Conservation (phyloP, 2,113 vertebrate genomes). For the Crotalus helleri region DNA sequence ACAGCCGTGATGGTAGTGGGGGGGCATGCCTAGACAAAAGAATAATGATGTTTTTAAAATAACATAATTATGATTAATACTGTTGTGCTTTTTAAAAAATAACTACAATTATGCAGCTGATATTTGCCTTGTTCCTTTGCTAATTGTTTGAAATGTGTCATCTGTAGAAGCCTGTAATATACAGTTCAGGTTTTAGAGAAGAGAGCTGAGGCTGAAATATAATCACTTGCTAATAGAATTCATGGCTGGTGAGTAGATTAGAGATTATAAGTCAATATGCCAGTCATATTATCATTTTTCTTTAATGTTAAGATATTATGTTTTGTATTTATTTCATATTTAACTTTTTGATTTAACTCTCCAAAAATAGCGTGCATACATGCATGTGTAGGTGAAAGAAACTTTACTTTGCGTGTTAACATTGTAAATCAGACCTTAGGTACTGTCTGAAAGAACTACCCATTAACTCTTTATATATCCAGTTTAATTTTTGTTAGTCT, state of each 20-base stretch:
- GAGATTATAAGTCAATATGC: not conserved
- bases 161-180: not conserved
- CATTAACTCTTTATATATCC: not conserved
- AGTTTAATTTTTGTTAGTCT: not conserved
- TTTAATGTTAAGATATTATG: not conserved
- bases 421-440: not conserved
- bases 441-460: not conserved
- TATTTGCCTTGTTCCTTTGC: not conserved
- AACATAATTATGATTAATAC: not conserved
- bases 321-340: not conserved
- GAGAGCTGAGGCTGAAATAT: not conserved
- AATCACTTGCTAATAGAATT: not conserved
- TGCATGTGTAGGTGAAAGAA: not conserved
- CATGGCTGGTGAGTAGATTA: not conserved
- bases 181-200: not conserved
- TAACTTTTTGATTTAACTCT: not conserved
- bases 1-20: constrained; percentile 82
- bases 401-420: not conserved
- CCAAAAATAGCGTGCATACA: not conserved
- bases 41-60: constrained; percentile 24
- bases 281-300: not conserved
- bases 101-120: not conserved
- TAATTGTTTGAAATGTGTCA: not conserved
- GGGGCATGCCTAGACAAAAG: constrained; percentile 81
- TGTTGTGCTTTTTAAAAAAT: not conserved